Base-by-base conservation (phyloP, 2,888 invertebrate species). In the Lasiommata megera region DNA sequence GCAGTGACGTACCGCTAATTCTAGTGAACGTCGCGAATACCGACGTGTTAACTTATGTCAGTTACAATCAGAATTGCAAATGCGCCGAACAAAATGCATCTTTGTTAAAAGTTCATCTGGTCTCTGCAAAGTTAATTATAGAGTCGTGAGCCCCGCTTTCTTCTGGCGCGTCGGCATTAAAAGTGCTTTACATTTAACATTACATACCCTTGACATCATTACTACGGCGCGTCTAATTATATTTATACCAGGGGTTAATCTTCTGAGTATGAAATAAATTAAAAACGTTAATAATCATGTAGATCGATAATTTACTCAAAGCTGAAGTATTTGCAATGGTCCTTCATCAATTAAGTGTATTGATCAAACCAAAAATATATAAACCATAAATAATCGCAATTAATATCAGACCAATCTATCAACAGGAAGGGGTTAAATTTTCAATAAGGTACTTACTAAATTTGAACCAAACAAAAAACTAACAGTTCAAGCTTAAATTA, bases 51-150 rank as follows among this genome's bases (percentile, higher is more conserved):
- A 29, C 41, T 53, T 50, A 51, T 55, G 51, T 47, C 48, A 44
- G 43, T 56, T 54, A 59, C 54, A 62, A 62, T 62, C 54, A 56
- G 53, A 55, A 55, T 58, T 60, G 58, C 60, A 56, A 53, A 50
- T 50, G 60, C 48, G 34, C 56, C 55, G 53, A 62, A 75, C 73
- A 74, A 70, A 67, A 69, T 31, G 66, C 67, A 64, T 67, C 68
- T 67, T 70, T 75, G 71, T 76, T 34, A 34, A 31, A 34, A 9
- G 34, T 11, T 65, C 68, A 58, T 59, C 64, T 59, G 66, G 28
- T 62, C 62, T 63, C 71, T 71, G 70, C 67, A 58, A 68, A 68
- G 71, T 61, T 71, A 71, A 73, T 73, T 72, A 73, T 68, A 63
- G 67, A 64, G 61, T 68, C 57, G 59, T 58, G 65, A 69, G 67